Evolutionary conservation across 2,113 vertebrate genomes (phyloP).

Genomic region (Philantomba maxwellii): DNA sequence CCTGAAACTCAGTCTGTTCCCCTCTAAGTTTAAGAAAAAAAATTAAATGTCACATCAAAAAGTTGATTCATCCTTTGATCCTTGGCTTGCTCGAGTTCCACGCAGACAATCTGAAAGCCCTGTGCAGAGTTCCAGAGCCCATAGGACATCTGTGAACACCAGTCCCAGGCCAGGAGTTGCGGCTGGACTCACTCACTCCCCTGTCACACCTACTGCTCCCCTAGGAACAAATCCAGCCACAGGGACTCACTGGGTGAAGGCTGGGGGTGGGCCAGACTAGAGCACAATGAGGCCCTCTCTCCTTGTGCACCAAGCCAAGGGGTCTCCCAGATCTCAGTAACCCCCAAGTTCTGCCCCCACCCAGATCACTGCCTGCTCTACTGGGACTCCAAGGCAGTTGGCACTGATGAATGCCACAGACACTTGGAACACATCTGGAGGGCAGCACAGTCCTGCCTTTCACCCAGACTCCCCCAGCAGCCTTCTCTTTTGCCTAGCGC

Average conservation of each 20-base stretch:
- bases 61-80: conserved; percentile 73
- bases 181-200: neutral
- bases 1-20: conserved; percentile 55
- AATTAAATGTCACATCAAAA: conserved; percentile 76
- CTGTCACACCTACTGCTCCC: neutral
- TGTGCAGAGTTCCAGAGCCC: conserved; percentile 59
- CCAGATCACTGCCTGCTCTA: neutral
- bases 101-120: conserved; percentile 67
- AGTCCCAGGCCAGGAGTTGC: conserved; percentile 50
- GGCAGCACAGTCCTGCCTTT: neutral
- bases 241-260: neutral
- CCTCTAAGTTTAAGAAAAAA: conserved; percentile 67
- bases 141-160: conserved; percentile 62
- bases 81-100: conserved; percentile 59
- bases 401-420: neutral
- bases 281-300: neutral
- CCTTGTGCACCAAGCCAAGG: neutral
- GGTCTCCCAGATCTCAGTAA: neutral
- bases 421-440: neutral
- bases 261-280: neutral
- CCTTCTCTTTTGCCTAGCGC: neutral
- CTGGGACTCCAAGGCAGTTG: neutral
- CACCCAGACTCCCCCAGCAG: neutral
- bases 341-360: neutral
- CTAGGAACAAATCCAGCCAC: neutral